Evolutionary conservation across 2,113 vertebrate genomes (phyloP), one percentile per base, ranked within the genome.

Genomic region (Myotis yumanensis): DNA sequence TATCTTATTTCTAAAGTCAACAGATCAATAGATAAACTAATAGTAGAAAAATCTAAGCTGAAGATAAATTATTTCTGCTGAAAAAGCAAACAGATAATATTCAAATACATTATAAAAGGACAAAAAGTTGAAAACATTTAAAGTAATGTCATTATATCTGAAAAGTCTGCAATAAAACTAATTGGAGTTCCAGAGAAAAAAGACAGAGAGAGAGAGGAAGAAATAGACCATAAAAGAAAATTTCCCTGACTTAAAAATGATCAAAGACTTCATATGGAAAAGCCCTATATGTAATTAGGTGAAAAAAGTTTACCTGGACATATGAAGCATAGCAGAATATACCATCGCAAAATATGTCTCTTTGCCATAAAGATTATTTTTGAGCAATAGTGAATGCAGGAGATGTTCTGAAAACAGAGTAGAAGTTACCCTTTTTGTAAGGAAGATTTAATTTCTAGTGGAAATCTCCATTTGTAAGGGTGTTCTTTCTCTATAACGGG

Each of bases 51-150:
- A 5, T 37, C 18, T 66, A 90, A 79, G 2, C 2, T 52, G 9
- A 80, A 92, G n/a, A 86, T 83, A 72, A 94, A 86, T 72, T 90
- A 72, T 82, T 86, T 64, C 23, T 37, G 6, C 23, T 77, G 7
- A 77, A 71, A 79, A 57, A 66, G 43, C 14, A 82, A 79, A 52
- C 37, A 80, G 17, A 72, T 92, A 86, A 94, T 71, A 62, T 69
- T 86, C 32, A 43, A 90, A 89, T 9, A 37, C 3, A 84, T 62
- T 15, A 43, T 1, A 72, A 87, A 86, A 77, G 48, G 20, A 73
- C 11, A 73, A 76, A 87, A 64, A 16, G 4, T 46, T 73, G 37
- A 25, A 69, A 77, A 90, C 3, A 20, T 71, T 72, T 72, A 5
- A 80, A 80, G 9, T 62, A 59, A 40, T 52, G 11, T 20, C 17